These are phyloP conservation scores for Caradrina kadenii DNA, from an alignment of 2,888 invertebrate species.

Conservation along the genomic window DNA sequence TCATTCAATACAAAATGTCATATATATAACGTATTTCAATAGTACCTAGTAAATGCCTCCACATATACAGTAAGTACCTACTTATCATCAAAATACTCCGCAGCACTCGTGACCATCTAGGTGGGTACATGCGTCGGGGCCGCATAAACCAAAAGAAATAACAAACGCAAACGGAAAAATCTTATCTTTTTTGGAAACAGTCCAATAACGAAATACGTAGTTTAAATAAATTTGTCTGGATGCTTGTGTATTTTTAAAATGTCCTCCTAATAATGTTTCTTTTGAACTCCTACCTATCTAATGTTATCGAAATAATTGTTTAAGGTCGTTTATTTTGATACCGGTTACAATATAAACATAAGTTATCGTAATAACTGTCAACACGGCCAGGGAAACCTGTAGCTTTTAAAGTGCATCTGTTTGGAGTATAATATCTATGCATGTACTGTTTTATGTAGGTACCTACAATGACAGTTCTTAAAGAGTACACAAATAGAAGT, in stretches of 20 bases:
- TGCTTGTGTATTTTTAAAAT: constrained; percentile 56
- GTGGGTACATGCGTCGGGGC: constrained; percentile 1
- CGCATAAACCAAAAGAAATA: constrained; percentile 27
- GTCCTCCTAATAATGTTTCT: constrained; percentile 32
- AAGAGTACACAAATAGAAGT: too few relatives aligned
- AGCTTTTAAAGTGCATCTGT: background rate
- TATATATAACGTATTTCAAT: too few relatives aligned
- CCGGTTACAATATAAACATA: background rate
- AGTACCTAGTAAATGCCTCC: too few relatives aligned
- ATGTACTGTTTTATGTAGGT: too few relatives aligned
- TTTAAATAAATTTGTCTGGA: constrained; percentile 47
- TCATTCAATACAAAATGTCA: too few relatives aligned
- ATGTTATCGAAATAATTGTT: constrained; percentile 29
- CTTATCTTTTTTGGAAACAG: constrained; percentile 69
- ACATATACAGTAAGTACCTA: too few relatives aligned
- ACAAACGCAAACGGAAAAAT: constrained; percentile 69
- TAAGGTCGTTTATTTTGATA: constrained; percentile 37
- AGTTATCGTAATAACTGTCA: background rate
- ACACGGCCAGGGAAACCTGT: background rate
- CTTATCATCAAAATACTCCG: constrained; percentile 4
- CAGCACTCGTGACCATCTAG: constrained; percentile 2
- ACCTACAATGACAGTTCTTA: too few relatives aligned
- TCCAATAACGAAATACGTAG: constrained; percentile 71
- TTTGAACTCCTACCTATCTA: constrained; percentile 31
- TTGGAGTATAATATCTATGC: too few relatives aligned